A percentile compares a stretch with the other conserved stretches of the same genome.
Conservation (phyloP, 2,888 invertebrate species). For the Atethmia centrago region DNA sequence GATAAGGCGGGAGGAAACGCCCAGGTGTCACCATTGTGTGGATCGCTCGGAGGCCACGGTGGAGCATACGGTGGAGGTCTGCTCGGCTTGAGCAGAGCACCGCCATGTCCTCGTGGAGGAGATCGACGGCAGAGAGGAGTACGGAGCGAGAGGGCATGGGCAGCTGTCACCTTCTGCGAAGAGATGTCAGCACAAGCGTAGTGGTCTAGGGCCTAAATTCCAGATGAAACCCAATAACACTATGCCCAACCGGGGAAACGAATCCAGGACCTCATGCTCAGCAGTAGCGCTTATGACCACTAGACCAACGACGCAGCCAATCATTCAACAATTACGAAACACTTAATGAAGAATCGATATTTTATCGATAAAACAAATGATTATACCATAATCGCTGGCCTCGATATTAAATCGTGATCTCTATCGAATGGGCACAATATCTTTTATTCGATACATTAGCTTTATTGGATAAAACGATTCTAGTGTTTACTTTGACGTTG, state of each 20-base stretch:
- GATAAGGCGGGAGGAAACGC: too few relatives aligned
- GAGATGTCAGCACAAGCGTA: too few relatives aligned
- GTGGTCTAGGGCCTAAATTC: too few relatives aligned
- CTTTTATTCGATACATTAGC: constrained; percentile 64
- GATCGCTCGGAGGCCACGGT: too few relatives aligned
- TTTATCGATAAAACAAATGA: constrained; percentile 51
- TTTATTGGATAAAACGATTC: constrained; percentile 55
- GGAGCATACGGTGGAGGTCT: too few relatives aligned
- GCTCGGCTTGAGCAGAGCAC: too few relatives aligned
- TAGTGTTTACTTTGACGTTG: constrained; percentile 50
- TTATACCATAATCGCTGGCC: constrained; percentile 34
- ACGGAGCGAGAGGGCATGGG: too few relatives aligned
- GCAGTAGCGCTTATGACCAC: neutral
- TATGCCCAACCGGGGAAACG: neutral
- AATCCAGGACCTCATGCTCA: too few relatives aligned
- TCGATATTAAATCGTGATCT: constrained; percentile 42
- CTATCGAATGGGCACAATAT: constrained; percentile 47
- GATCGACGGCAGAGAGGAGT: too few relatives aligned
- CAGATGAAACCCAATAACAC: neutral
- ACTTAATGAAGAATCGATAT: constrained; percentile 42
- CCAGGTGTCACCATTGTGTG: too few relatives aligned
- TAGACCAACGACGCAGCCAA: neutral
- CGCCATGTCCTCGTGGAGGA: too few relatives aligned
- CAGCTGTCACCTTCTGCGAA: too few relatives aligned
- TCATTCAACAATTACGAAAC: constrained; percentile 21